Evolutionary conservation across 2,888 invertebrate species (phyloP).

Genomic region (Macrosiphum euphorbiae): DNA sequence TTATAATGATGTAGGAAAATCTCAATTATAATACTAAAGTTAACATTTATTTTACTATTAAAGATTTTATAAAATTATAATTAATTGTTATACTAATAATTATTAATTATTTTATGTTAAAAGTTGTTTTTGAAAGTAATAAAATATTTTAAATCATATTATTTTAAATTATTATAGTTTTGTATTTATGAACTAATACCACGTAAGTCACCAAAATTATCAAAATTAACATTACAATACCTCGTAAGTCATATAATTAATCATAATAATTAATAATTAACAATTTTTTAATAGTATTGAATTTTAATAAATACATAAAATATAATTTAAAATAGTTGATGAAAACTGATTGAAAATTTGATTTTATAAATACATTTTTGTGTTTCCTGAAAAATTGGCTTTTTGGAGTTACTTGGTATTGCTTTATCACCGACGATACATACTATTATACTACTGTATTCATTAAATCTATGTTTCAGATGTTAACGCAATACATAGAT

Average conservation of each 20-base stretch:
- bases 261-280: background rate
- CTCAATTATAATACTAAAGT: no score
- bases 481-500: no score
- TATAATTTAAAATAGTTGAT: background rate
- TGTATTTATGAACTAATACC: background rate
- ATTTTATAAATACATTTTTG: conserved; percentile 27
- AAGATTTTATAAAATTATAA: background rate
- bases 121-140: conserved; percentile 22
- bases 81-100: background rate
- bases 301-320: background rate
- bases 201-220: background rate
- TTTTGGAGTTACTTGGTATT: background rate
- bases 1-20: no score
- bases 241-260: background rate
- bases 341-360: background rate
- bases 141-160: no score
- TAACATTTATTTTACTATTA: background rate
- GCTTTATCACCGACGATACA: background rate
- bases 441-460: no score
- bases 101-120: conserved; percentile 1
- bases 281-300: background rate
- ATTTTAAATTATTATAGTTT: background rate
- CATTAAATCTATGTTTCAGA: no score
- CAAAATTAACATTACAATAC: no score
- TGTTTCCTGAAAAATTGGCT: background rate